phyloP scores from a whole-genome alignment of 2,888 invertebrate genomes.

The Microchrysa polita region DNA sequence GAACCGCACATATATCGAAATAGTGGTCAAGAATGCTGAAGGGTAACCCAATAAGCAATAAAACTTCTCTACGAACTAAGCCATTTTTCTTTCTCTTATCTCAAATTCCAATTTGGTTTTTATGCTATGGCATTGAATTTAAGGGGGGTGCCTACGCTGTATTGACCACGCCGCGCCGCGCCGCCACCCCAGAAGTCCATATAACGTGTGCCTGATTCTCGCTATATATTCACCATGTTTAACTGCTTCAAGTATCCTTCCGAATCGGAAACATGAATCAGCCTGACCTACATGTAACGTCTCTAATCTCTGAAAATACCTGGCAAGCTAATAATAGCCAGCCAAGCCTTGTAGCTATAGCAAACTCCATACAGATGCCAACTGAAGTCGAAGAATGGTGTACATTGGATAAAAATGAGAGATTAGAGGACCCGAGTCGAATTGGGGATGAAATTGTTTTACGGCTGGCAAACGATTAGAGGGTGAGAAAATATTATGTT shows the following conservation, averaged over 20 bases:
- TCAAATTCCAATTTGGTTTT: constrained; percentile 49
- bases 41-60: constrained; percentile 49
- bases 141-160: constrained; percentile 41
- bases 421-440: neutral
- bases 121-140: constrained; percentile 44
- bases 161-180: neutral
- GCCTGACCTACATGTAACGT: constrained; percentile 3
- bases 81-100: constrained; percentile 50
- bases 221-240: neutral
- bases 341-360: neutral
- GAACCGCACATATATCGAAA: neutral
- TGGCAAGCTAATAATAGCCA: neutral
- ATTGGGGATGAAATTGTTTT: too few relatives aligned
- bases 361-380: neutral
- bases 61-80: constrained; percentile 48
- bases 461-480: too few relatives aligned
- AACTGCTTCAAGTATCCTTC: constrained; percentile 8
- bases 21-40: constrained; percentile 37
- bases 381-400: neutral
- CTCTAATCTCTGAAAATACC: constrained; percentile 11
- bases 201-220: too few relatives aligned
- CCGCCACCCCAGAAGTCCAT: constrained; percentile 14
- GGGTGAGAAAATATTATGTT: too few relatives aligned
- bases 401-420: neutral
- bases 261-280: constrained; percentile 8